Base-by-base conservation (phyloP, 2,797 vertebrate species). In the Coregonus ussuriensis region DNA sequence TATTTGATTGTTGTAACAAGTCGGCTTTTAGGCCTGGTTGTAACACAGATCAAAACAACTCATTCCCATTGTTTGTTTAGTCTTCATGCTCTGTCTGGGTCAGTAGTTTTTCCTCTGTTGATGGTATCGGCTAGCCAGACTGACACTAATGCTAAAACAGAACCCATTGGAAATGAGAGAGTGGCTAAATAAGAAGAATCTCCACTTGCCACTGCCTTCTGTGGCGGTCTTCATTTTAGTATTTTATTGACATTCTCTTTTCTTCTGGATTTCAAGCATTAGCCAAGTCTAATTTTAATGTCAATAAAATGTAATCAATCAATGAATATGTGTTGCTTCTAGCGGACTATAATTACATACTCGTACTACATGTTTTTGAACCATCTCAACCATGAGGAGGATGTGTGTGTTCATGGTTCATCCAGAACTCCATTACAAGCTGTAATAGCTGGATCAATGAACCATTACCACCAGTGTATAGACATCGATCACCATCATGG, bases 401-500 rank as follows among this genome's bases (percentile, higher is more conserved):
- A 29, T 59, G 6, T 74, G 72, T 59, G 59, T 52, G 53, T 63
- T 47, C 62, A 29, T 11, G 65, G 47, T 68, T 21, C 2, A 33
- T 74, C 29, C 72, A 18, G 35, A 29, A 11, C 11, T 47, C 71
- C 65, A 31, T 70, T 21, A 66, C 18, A 70, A 37, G 18, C 15
- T 18, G 18, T 47, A n/a, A n/a, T 70, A 66, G 75, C 71, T 37
- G 53, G 71, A 77, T 72, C 29, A 68, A 29, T 83, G 71, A 81
- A 59, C 62, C 71, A 9, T 70, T 67, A 21, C 3, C 72, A 68
- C 41, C 53, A 72, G 71, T 75, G 33, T 47, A 47, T 69, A 6
- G 1, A 6, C 79, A 86, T 84, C 9, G 81, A 84, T 86, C 78
- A 29, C 67, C 52, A 35, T 72, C 72, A 71, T 75, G 67, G 62